Conservation (phyloP, 2,113 vertebrate species). For the Myotis brandtii region DNA sequence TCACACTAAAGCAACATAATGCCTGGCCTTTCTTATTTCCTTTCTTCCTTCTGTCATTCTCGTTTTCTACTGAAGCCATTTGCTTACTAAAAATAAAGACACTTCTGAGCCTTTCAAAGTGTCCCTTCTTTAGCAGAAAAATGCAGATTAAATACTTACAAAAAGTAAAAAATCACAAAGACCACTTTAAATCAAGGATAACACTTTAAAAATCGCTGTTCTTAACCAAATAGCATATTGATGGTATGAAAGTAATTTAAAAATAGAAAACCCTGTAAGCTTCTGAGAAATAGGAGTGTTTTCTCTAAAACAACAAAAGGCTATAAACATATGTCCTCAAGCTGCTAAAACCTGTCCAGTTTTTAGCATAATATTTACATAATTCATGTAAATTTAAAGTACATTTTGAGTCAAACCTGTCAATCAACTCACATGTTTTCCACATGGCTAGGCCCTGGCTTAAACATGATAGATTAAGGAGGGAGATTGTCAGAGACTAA, state of each 20-base stretch:
- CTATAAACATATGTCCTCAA: background rate
- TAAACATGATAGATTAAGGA: background rate
- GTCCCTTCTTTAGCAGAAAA: background rate
- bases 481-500: background rate
- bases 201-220: background rate
- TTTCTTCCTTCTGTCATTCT: background rate
- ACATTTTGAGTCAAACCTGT: background rate
- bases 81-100: background rate
- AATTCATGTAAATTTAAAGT: background rate
- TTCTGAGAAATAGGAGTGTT: conserved; percentile 8
- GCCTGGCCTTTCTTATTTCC: background rate
- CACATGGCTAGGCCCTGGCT: background rate
- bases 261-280: background rate
- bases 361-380: background rate
- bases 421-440: background rate
- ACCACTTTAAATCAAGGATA: background rate
- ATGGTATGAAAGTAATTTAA: background rate
- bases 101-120: background rate
- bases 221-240: background rate
- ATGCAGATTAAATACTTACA: background rate
- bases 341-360: background rate
- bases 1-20: background rate
- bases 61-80: background rate
- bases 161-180: background rate
- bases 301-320: background rate